Percentiles rank a stretch among this genome's conserved stretches.
Conservation (phyloP, 2,888 invertebrate genomes). For the Yponomeuta sedellus region DNA sequence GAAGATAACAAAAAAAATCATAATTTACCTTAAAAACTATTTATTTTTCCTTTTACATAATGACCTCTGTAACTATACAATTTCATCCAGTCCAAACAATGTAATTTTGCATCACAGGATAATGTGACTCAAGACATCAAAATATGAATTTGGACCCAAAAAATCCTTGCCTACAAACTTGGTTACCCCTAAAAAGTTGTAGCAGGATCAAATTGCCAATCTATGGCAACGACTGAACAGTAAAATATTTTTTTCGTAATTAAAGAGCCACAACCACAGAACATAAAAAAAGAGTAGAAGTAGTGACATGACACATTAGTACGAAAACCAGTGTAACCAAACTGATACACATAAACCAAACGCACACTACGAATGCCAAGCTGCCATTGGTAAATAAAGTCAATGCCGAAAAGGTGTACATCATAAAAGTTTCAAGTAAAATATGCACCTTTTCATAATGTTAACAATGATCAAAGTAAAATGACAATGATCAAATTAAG, state of each 20-base stretch:
- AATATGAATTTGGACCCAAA: conserved; percentile 50
- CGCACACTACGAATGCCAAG: too few relatives aligned
- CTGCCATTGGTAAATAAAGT: too few relatives aligned
- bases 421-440: too few relatives aligned
- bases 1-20: conserved; percentile 55
- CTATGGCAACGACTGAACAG: neutral
- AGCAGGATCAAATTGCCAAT: neutral
- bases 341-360: too few relatives aligned
- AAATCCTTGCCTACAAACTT: conserved; percentile 24
- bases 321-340: too few relatives aligned
- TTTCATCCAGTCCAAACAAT: conserved; percentile 46
- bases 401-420: too few relatives aligned
- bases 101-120: conserved; percentile 45
- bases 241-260: neutral
- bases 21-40: conserved; percentile 73
- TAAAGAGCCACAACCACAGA: neutral
- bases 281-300: too few relatives aligned
- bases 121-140: neutral
- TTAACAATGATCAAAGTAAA: too few relatives aligned
- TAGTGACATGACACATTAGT: too few relatives aligned
- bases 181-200: neutral
- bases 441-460: too few relatives aligned
- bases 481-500: too few relatives aligned
- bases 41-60: conserved; percentile 72
- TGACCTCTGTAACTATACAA: conserved; percentile 62